Percentiles rank a stretch among this genome's conserved stretches.
phyloP scores from a whole-genome alignment of 2,888 invertebrate genomes.

The Carabus problematicus region DNA sequence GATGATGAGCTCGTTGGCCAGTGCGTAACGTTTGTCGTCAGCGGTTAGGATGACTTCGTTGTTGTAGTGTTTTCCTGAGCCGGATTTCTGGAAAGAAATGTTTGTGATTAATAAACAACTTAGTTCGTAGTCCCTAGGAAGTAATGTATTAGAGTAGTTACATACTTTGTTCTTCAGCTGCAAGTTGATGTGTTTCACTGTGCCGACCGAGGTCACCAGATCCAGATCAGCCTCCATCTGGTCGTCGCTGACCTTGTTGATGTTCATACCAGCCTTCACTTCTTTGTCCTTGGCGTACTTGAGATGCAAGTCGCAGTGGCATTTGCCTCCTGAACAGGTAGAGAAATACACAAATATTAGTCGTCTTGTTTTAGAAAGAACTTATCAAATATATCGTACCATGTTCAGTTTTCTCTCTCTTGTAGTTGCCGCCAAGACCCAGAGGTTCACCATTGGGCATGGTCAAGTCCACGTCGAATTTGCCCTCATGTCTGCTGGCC shows the following conservation, averaged over 20 bases:
- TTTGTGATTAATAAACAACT: conserved; percentile 6
- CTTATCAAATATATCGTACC: too few relatives aligned
- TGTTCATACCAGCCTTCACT: conserved; percentile 56
- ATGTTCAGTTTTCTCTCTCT: conserved; percentile 53
- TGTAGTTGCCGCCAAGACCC: conserved; percentile 60
- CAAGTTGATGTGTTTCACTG: conserved; percentile 62
- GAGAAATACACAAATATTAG: neutral
- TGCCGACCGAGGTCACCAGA: conserved; percentile 61
- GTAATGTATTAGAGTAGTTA: conserved; percentile 5
- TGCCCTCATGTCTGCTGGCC: conserved; percentile 55
- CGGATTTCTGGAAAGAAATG: too few relatives aligned
- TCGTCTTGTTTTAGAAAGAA: too few relatives aligned
- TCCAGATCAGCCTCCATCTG: conserved; percentile 59
- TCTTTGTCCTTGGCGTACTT: conserved; percentile 56
- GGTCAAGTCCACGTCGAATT: conserved; percentile 57
- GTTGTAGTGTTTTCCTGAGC: conserved; percentile 51
- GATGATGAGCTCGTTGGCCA: conserved; percentile 63
- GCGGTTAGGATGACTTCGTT: conserved; percentile 61
- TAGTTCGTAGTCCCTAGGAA: neutral
- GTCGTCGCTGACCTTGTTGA: conserved; percentile 54
- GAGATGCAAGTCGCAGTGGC: conserved; percentile 50
- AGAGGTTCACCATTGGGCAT: conserved; percentile 63
- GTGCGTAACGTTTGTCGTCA: conserved; percentile 67
- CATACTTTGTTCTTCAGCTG: conserved; percentile 62
- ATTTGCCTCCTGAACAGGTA: conserved; percentile 43